Evolutionary conservation across 2,113 vertebrate genomes (phyloP).

Genomic region (Dunckerocampus dactyliophorus): DNA sequence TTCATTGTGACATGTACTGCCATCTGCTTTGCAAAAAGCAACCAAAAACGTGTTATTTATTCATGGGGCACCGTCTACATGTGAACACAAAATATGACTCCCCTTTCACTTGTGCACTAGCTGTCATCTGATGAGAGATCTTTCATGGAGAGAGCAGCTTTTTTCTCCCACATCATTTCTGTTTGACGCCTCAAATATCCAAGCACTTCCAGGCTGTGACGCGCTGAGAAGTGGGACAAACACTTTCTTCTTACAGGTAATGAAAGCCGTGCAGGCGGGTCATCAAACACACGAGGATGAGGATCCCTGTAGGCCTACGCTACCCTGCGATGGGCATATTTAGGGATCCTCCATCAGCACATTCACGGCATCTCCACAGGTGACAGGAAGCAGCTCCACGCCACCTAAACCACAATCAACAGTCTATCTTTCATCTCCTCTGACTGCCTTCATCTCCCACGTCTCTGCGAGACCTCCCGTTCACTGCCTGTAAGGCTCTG

Average conservation of each 20-base stretch:
- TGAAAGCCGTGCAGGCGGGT: neutral
- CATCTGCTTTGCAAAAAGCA: conserved; percentile 5
- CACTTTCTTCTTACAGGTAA: conserved; percentile 3
- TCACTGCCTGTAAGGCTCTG: conserved; percentile 47
- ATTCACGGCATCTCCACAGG: conserved; percentile 38
- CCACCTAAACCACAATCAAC: conserved; percentile 35
- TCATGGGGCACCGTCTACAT: conserved; percentile 21
- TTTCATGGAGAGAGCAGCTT: conserved; percentile 6
- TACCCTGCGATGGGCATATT: neutral
- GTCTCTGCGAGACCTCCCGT: conserved; percentile 35
- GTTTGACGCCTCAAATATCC: conserved; percentile 9
- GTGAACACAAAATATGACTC: conserved; percentile 14
- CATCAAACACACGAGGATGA: conserved; percentile 32
- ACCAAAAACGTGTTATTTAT: conserved; percentile 23
- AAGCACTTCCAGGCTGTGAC: conserved; percentile 7
- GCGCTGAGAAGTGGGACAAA: neutral
- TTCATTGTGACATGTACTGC: neutral
- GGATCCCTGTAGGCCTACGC: conserved; percentile 18
- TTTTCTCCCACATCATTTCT: conserved; percentile 26
- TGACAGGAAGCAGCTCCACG: conserved; percentile 54
- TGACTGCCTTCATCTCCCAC: conserved; percentile 49
- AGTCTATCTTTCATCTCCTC: conserved; percentile 69
- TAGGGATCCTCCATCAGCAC: conserved; percentile 34
- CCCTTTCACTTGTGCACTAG: conserved; percentile 17
- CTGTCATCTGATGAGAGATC: conserved; percentile 23